Conservation (phyloP, 2,888 invertebrate genomes). For the Craniophora ligustri region DNA sequence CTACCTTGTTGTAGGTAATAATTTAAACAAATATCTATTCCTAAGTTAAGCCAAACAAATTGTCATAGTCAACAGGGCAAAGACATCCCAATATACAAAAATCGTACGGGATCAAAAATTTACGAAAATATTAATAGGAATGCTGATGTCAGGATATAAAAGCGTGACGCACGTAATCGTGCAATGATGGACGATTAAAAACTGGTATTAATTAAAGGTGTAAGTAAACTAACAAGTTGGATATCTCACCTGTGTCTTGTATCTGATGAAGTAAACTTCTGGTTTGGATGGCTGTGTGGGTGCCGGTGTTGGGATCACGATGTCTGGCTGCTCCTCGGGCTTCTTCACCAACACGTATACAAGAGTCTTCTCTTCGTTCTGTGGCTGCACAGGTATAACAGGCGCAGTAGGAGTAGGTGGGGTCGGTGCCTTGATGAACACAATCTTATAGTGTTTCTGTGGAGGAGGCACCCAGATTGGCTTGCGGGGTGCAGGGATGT, state of each 20-base stretch:
- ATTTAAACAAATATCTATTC: too few species aligned
- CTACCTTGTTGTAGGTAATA: too few species aligned
- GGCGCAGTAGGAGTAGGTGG: slow-evolving; percentile 90
- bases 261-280: slow-evolving; percentile 97
- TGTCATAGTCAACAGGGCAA: too few species aligned
- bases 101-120: not conserved
- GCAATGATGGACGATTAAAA: too few species aligned
- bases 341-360: slow-evolving; percentile 97
- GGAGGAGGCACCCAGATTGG: slow-evolving; percentile 88
- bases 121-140: too few species aligned
- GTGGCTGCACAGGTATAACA: slow-evolving; percentile 91
- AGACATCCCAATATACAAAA: too few species aligned
- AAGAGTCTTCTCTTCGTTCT: slow-evolving; percentile 96
- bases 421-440: slow-evolving; percentile 93
- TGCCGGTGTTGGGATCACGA: slow-evolving; percentile 93
- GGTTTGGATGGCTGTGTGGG: slow-evolving; percentile 96
- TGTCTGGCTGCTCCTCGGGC: slow-evolving; percentile 94
- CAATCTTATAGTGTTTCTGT: slow-evolving; percentile 95
- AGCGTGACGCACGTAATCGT: too few species aligned
- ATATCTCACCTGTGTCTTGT: slow-evolving; percentile 92
- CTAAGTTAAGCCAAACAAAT: too few species aligned
- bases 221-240: too few species aligned
- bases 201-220: too few species aligned
- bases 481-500: slow-evolving; percentile 90
- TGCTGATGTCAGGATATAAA: too few species aligned